Percentiles rank a stretch among this genome's conserved stretches.
Evolutionary conservation across 2,113 vertebrate genomes (phyloP).

Genomic region (Acanthochromis polyacanthus): DNA sequence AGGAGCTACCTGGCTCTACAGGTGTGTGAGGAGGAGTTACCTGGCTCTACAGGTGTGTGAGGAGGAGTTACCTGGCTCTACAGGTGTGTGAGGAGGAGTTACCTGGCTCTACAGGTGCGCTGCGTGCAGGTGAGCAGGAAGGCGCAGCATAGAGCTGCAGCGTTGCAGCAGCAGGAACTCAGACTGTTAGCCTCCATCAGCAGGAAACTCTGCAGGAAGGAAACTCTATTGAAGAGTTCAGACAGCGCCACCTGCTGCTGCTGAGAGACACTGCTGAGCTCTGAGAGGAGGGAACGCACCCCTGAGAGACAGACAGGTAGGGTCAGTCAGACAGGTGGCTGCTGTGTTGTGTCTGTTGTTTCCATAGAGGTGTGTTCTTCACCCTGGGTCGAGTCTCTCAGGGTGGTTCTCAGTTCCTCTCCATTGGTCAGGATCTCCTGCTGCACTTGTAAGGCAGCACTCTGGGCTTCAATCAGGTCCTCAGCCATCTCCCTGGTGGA

Average conservation of each 20-base stretch:
- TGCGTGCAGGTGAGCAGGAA: conserved; percentile 84
- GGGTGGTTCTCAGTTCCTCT: conserved; percentile 81
- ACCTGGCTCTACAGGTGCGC: conserved; percentile 86
- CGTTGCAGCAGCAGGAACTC: conserved; percentile 84
- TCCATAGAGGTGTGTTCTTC: too few relatives aligned
- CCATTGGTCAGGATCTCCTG: conserved; percentile 85
- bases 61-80: conserved; percentile 55
- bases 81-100: conserved; percentile 49
- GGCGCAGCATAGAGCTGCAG: conserved; percentile 76
- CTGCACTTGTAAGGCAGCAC: conserved; percentile 81
- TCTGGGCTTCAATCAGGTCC: conserved; percentile 82
- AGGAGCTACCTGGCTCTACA: too few relatives aligned
- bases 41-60: conserved; percentile 44
- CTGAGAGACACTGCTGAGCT: conserved; percentile 80
- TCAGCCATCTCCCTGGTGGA: conserved; percentile 83
- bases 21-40: conserved; percentile 56
- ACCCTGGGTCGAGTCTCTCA: conserved; percentile 80
- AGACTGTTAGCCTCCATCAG: conserved; percentile 85
- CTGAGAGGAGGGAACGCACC: conserved; percentile 79
- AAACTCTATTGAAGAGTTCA: conserved; percentile 85
- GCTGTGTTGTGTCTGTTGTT: too few relatives aligned
- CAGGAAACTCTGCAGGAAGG: conserved; percentile 87
- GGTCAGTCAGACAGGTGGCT: too few relatives aligned
- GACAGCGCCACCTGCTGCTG: conserved; percentile 86
- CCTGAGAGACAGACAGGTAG: conserved; percentile 62